Conservation (phyloP, 1,140 invertebrate species). For the Drosophila bipectinata region DNA sequence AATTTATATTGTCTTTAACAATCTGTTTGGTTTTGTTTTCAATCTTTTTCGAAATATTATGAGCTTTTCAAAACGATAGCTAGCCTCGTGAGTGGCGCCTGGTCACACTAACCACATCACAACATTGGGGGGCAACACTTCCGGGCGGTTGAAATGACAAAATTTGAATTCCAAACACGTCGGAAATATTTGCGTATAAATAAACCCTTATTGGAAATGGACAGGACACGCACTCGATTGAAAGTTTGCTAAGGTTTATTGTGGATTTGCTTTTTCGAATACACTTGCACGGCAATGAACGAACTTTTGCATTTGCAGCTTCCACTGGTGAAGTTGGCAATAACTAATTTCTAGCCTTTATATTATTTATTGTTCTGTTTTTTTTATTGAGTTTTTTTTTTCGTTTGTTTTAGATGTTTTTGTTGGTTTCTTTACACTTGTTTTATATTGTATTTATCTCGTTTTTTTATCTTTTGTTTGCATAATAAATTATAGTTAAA, state of each 20-base stretch:
- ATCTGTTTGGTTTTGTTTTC: not conserved
- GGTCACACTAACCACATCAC: not conserved
- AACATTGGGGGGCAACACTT: not conserved
- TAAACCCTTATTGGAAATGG: constrained; percentile 5
- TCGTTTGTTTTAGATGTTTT: constrained; percentile 48
- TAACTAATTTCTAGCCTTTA: constrained; percentile 48
- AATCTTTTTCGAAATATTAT: not conserved
- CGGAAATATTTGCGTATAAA: too few relatives aligned
- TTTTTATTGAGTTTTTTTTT: constrained; percentile 70
- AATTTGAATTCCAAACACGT: not conserved
- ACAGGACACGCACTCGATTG: constrained; percentile 15
- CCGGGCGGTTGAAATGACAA: not conserved
- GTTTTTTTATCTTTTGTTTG: constrained; percentile 77
- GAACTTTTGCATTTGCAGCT: constrained; percentile 21
- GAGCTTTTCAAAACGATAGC: not conserved
- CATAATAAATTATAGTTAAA: constrained; percentile 80
- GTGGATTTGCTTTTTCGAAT: constrained; percentile 45
- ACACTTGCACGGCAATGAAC: constrained; percentile 45
- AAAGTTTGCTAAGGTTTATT: constrained; percentile 47
- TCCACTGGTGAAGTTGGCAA: constrained; percentile 24
- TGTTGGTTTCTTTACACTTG: constrained; percentile 71
- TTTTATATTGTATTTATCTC: constrained; percentile 71
- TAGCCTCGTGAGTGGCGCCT: not conserved
- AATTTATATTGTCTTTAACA: not conserved
- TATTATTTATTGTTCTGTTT: constrained; percentile 76